Evolutionary conservation across 2,888 invertebrate genomes (phyloP).

Genomic region (Colletes collaris): DNA sequence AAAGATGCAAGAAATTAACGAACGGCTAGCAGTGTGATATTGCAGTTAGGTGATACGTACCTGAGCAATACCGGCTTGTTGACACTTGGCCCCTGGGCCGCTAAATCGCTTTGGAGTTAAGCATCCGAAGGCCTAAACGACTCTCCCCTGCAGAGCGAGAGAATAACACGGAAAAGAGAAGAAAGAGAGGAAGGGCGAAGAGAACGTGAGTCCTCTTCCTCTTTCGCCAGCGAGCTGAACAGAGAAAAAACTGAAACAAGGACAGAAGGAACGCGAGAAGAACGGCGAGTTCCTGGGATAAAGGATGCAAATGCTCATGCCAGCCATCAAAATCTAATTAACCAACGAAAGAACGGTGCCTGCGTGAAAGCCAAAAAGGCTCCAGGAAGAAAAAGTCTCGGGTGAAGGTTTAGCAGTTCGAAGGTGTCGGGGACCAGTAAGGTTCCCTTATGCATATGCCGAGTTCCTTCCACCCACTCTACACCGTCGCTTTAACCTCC

Average conservation of each 20-base stretch:
- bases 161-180: constrained; percentile 69
- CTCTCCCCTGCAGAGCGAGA: constrained; percentile 77
- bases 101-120: constrained; percentile 80
- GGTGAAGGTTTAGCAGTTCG: constrained; percentile 74
- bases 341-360: constrained; percentile 77
- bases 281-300: constrained; percentile 68
- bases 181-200: constrained; percentile 14
- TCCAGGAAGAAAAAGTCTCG: constrained; percentile 66
- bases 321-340: constrained; percentile 83
- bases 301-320: constrained; percentile 81
- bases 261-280: constrained; percentile 57
- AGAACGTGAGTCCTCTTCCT: constrained; percentile 30
- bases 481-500: constrained; percentile 51
- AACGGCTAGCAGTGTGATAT: constrained; percentile 53
- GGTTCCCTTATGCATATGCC: constrained; percentile 75
- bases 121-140: constrained; percentile 77
- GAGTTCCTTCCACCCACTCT: constrained; percentile 59
- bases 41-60: constrained; percentile 65
- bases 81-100: constrained; percentile 80
- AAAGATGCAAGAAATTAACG: constrained; percentile 16
- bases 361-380: constrained; percentile 72
- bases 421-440: constrained; percentile 77
- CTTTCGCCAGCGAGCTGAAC: constrained; percentile 30
- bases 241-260: constrained; percentile 56
- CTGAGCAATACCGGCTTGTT: constrained; percentile 77